Percentiles rank a stretch among this genome's conserved stretches.
Evolutionary conservation across 2,888 invertebrate genomes (phyloP).

Genomic region (Eudasyphora cyanicolor): DNA sequence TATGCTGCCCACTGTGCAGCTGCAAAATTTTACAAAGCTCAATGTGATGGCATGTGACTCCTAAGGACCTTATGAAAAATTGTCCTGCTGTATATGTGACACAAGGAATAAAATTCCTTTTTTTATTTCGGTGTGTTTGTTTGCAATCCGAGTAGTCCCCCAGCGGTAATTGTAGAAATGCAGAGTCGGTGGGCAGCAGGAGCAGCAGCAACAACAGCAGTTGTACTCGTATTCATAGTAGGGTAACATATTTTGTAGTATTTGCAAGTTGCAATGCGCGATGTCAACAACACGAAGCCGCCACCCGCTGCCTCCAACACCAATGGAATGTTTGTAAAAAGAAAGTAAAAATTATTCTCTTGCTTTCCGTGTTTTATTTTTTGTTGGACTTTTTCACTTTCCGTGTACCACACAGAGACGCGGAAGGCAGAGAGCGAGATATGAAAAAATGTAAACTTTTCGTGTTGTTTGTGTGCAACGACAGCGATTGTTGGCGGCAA

Average conservation of each 20-base stretch:
- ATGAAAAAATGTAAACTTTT: constrained; percentile 32
- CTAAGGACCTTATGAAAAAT: constrained; percentile 61
- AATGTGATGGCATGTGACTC: constrained; percentile 41
- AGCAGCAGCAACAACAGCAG: no score
- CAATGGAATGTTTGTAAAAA: constrained; percentile 31
- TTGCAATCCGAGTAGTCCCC: constrained; percentile 1
- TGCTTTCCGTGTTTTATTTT: neutral
- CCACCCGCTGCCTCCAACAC: neutral
- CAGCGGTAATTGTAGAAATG: constrained; percentile 22
- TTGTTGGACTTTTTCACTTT: constrained; percentile 29
- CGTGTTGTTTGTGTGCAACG: constrained; percentile 28
- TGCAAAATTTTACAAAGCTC: neutral
- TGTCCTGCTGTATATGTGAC: constrained; percentile 31
- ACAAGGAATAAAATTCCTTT: constrained; percentile 37
- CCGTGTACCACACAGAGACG: neutral
- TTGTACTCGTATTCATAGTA: neutral
- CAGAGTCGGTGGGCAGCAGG: constrained; percentile 11
- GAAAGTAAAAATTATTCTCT: constrained; percentile 34
- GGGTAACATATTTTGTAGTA: constrained; percentile 29
- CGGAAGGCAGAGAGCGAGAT: neutral
- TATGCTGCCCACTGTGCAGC: neutral
- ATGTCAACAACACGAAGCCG: neutral
- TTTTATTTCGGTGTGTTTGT: no score
- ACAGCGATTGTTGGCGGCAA: constrained; percentile 12
- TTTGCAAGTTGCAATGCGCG: constrained; percentile 2